A percentile compares a stretch with the other conserved stretches of the same genome.
phyloP scores from a whole-genome alignment of 2,797 vertebrate species.

The Myiothlypis coronata region DNA sequence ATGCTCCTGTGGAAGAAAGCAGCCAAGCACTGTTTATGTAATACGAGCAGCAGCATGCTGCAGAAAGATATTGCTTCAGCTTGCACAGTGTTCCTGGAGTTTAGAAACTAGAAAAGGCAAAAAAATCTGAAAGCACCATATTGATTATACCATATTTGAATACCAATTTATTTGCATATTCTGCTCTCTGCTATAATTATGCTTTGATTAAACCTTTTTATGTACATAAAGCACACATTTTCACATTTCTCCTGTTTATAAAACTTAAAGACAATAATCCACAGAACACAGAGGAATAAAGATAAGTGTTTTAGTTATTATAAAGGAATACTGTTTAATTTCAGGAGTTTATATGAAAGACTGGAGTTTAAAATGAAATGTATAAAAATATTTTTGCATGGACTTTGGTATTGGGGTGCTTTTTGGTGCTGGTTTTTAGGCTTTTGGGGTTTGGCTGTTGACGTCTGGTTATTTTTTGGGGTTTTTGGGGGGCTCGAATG shows the following conservation, averaged over 20 bases:
- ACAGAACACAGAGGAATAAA: neutral
- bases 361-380: neutral
- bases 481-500: neutral
- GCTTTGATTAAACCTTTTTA: neutral
- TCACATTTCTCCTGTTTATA: neutral
- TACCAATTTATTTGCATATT: neutral
- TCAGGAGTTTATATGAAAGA: neutral
- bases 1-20: conserved; percentile 68
- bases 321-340: neutral
- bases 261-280: neutral
- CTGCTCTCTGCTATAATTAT: neutral
- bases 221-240: neutral
- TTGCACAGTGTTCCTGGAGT: conserved; percentile 13
- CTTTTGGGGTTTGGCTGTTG: accelerated
- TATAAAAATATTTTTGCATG: neutral
- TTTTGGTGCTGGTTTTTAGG: accelerated
- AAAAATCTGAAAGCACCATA: neutral
- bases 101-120: neutral
- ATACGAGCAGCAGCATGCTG: conserved; percentile 69
- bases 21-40: conserved; percentile 82
- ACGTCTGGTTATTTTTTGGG: too few relatives aligned
- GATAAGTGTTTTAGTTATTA: neutral
- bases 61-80: conserved; percentile 36
- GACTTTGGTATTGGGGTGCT: accelerated
- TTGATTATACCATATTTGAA: neutral